Conservation (phyloP, 2,113 vertebrate species). For the Ailuropoda melanoleuca region DNA sequence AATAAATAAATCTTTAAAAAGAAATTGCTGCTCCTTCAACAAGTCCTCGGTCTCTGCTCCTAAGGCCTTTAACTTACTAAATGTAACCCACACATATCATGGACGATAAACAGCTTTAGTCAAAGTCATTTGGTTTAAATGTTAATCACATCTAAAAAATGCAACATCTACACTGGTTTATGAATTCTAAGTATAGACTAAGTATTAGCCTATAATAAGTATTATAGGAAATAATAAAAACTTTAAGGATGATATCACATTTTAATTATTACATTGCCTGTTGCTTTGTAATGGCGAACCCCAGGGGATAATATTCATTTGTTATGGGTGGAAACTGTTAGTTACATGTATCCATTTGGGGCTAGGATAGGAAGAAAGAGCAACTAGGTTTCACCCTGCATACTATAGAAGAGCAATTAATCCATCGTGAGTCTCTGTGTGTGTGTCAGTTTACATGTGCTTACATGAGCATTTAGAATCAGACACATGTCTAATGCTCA, state of each 20-base stretch:
- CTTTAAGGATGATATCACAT: neutral
- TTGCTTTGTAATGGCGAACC: neutral
- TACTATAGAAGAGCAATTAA: neutral
- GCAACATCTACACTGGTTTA: neutral
- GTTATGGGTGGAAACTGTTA: neutral
- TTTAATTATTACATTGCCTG: neutral
- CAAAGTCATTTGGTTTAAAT: neutral
- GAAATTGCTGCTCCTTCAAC: neutral
- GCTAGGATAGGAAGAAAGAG: neutral
- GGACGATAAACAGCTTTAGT: neutral
- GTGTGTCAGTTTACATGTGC: fast-evolving
- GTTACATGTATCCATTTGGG: neutral
- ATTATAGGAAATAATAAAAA: neutral
- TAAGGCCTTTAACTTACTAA: neutral
- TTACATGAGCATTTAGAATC: neutral
- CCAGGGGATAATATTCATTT: neutral
- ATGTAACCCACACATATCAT: neutral
- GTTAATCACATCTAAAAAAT: neutral
- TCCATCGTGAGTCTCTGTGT: no score
- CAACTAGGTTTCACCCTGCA: neutral
- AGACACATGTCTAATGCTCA: neutral
- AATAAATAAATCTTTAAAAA: neutral
- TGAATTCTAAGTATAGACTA: neutral
- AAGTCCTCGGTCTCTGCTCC: neutral
- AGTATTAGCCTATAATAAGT: neutral